Conservation (phyloP, 2,888 invertebrate species). For the Xanthorhoe designata region DNA sequence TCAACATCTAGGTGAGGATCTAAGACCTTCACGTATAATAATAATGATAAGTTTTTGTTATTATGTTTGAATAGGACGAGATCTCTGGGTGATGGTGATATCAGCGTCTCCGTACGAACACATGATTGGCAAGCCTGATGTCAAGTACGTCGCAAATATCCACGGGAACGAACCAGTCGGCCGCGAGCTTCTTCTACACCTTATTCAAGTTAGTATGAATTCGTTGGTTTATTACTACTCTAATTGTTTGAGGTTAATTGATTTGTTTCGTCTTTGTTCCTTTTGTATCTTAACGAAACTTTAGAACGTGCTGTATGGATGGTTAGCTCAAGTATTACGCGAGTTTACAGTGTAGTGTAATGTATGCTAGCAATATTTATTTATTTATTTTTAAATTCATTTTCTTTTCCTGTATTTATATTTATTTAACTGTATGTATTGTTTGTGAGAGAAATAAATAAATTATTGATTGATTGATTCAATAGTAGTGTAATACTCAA, state of each 20-base stretch:
- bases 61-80: conserved; percentile 85
- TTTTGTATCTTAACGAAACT: too few relatives aligned
- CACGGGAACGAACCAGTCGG: conserved; percentile 99
- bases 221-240: too few relatives aligned
- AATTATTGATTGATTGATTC: too few relatives aligned
- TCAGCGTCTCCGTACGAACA: conserved; percentile 96
- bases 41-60: too few relatives aligned
- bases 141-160: conserved; percentile 98
- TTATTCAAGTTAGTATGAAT: conserved; percentile 89
- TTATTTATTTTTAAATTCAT: too few relatives aligned
- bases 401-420: too few relatives aligned
- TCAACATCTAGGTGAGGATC: background rate
- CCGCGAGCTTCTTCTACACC: conserved; percentile 95
- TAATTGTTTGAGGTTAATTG: background rate
- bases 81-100: conserved; percentile 97
- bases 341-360: too few relatives aligned
- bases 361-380: too few relatives aligned
- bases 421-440: too few relatives aligned
- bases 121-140: conserved; percentile 97
- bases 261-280: background rate
- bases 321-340: background rate
- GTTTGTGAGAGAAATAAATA: too few relatives aligned
- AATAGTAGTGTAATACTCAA: too few relatives aligned
- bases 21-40: background rate
- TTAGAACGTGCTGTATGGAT: too few relatives aligned